phyloP scores from a whole-genome alignment of 2,113 vertebrate species.

The Erythrocebus patas region DNA sequence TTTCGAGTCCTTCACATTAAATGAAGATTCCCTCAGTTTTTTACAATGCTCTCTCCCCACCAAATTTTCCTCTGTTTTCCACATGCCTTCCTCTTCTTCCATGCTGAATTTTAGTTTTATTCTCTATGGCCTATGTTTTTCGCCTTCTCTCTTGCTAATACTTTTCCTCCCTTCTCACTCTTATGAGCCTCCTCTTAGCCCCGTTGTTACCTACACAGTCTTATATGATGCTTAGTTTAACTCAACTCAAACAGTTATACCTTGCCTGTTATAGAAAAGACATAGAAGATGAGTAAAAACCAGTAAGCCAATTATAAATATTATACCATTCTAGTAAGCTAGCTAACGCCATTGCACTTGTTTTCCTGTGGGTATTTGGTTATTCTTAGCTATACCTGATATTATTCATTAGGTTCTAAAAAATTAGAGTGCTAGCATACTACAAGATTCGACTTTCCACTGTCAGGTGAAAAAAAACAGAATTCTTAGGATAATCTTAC shows the following conservation, averaged over 20 bases:
- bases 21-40: not conserved
- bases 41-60: not conserved
- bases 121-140: not conserved
- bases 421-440: not conserved
- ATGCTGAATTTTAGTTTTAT: not conserved
- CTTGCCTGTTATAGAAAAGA: not conserved
- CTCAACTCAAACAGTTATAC: not conserved
- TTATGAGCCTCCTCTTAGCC: not conserved
- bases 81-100: not conserved
- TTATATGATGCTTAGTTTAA: not conserved
- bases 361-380: not conserved
- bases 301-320: not conserved
- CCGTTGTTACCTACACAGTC: not conserved
- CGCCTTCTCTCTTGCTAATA: not conserved
- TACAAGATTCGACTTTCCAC: not conserved
- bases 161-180: not conserved
- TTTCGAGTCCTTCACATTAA: not conserved
- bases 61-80: not conserved
- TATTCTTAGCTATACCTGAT: not conserved
- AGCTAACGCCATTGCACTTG: not conserved
- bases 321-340: not conserved
- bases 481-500: not conserved
- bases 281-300: not conserved
- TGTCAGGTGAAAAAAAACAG: not conserved
- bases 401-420: not conserved